Percentiles rank a stretch among this genome's conserved stretches.
Evolutionary conservation across 2,888 invertebrate species (phyloP).

Genomic region (Aromia moschata): DNA sequence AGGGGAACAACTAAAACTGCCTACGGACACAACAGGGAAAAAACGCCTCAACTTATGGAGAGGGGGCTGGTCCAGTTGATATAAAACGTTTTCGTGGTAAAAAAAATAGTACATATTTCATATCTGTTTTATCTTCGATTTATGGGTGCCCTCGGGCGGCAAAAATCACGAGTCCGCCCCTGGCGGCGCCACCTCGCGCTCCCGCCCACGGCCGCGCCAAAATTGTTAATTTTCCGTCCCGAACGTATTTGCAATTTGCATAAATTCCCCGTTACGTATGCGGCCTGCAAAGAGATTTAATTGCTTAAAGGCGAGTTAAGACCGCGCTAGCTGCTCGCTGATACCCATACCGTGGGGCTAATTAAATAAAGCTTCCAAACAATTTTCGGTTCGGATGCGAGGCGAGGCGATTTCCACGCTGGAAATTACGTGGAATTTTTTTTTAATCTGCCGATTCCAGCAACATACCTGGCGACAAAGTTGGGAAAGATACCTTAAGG

Average conservation of each 20-base stretch:
- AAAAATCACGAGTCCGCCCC: slow-evolving; percentile 25
- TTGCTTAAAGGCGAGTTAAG: slow-evolving; percentile 59
- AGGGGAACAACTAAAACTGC: too few relatives aligned
- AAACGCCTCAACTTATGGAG: too few relatives aligned
- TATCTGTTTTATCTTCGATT: neutral
- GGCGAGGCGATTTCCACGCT: too few relatives aligned
- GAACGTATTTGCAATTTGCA: slow-evolving; percentile 57
- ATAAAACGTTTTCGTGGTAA: too few relatives aligned
- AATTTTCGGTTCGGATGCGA: slow-evolving; percentile 55
- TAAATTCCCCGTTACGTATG: slow-evolving; percentile 60
- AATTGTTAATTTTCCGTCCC: slow-evolving; percentile 54
- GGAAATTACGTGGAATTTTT: too few relatives aligned
- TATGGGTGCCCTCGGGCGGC: slow-evolving; percentile 14
- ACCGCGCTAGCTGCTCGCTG: slow-evolving; percentile 53
- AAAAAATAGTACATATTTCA: too few relatives aligned
- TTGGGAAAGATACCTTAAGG: too few relatives aligned
- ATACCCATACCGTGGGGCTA: slow-evolving; percentile 57
- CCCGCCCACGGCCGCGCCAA: slow-evolving; percentile 36
- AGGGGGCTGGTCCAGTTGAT: too few relatives aligned
- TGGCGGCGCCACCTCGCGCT: slow-evolving; percentile 26
- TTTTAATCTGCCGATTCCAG: too few relatives aligned
- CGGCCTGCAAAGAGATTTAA: slow-evolving; percentile 59
- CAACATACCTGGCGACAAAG: too few relatives aligned
- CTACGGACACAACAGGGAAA: too few relatives aligned
- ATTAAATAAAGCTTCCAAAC: slow-evolving; percentile 59